A percentile compares a stretch with the other conserved stretches of the same genome.
Conservation (phyloP, 1,140 invertebrate genomes). For the Phymorhynchus buccinoides region DNA sequence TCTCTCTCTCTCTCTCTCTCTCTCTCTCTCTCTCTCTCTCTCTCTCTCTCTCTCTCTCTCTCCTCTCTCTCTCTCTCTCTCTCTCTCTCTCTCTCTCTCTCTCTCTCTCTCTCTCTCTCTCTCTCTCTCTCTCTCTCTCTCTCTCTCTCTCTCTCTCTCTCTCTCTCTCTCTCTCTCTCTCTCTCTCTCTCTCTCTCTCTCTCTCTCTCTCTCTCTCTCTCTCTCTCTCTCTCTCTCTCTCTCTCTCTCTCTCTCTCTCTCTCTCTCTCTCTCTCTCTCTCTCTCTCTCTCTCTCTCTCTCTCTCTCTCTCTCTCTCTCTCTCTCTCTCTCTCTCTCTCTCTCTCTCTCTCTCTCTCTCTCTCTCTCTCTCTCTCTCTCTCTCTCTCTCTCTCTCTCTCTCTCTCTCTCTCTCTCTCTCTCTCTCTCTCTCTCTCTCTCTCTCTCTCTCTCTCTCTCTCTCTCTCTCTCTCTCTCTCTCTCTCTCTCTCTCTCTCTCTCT, state of each 20-base stretch:
- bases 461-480: not conserved
- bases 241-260: not conserved
- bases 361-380: not conserved
- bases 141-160: not conserved
- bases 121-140: not conserved
- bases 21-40: not conserved
- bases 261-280: not conserved
- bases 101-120: not conserved
- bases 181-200: not conserved
- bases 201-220: not conserved
- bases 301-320: not conserved
- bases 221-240: not conserved
- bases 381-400: not conserved
- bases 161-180: not conserved
- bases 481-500: conserved; percentile 3
- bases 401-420: not conserved
- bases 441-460: not conserved
- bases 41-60: not conserved
- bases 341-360: not conserved
- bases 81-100: not conserved
- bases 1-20: not conserved
- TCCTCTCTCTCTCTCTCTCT: not conserved
- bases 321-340: no score
- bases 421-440: not conserved
- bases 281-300: not conserved